phyloP scores from a whole-genome alignment of 64 coral and sea anemone genomes.

The Platygyra sinensis region DNA sequence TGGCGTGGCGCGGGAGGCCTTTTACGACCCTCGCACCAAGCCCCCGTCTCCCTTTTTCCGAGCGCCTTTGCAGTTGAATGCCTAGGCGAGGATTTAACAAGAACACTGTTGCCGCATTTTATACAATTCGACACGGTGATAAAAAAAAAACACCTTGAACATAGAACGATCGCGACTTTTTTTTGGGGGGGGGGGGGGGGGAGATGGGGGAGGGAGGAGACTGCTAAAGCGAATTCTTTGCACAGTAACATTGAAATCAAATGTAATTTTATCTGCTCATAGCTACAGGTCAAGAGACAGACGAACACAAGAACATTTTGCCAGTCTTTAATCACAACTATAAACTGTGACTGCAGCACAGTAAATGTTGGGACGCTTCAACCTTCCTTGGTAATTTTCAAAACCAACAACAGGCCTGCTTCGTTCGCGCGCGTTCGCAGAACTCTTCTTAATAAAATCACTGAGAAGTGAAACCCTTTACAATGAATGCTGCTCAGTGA shows the following conservation, averaged over 20 bases:
- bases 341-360: slow-evolving; percentile 45
- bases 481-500: no score
- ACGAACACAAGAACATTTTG: neutral
- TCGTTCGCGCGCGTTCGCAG: neutral
- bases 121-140: no score
- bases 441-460: neutral
- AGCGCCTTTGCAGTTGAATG: no score
- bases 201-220: no score
- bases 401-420: neutral
- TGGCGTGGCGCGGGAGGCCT: no score
- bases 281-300: neutral
- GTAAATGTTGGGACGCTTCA: slow-evolving; percentile 16
- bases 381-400: neutral
- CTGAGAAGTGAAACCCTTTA: neutral
- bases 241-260: neutral
- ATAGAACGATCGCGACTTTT: neutral
- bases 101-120: no score
- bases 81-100: no score
- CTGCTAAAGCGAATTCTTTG: no score
- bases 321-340: slow-evolving; percentile 38
- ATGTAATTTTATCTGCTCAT: neutral
- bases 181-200: neutral
- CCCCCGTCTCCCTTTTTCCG: neutral
- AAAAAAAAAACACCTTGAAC: no score
- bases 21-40: no score